Evolutionary conservation across 2,113 vertebrate genomes (phyloP).

Genomic region (Pteropus alecto): DNA sequence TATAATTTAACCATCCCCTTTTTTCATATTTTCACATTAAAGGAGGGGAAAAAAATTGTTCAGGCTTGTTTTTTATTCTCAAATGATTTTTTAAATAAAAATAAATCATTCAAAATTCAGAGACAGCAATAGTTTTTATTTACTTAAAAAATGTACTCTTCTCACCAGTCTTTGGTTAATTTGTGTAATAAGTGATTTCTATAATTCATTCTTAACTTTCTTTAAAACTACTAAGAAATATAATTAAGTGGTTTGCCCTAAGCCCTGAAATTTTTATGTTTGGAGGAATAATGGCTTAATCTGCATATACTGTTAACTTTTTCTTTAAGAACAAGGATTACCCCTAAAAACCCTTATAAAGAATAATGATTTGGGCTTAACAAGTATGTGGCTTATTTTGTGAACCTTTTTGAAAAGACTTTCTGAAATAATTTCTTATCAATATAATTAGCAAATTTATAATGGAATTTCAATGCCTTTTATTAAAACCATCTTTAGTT

Average conservation of each 20-base stretch:
- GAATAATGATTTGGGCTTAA: neutral
- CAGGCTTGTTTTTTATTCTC: neutral
- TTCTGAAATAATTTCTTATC: neutral
- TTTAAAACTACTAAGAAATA: neutral
- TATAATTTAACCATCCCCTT: neutral
- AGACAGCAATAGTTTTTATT: neutral
- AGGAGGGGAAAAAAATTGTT: neutral
- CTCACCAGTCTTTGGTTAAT: neutral
- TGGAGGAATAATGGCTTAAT: neutral
- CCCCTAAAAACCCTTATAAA: neutral
- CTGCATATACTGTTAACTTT: neutral
- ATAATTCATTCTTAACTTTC: neutral
- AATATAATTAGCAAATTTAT: neutral
- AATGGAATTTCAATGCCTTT: neutral
- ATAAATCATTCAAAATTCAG: conserved; percentile 10
- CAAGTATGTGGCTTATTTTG: neutral
- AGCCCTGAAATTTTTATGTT: neutral
- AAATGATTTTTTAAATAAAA: conserved; percentile 10
- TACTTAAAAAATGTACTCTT: neutral
- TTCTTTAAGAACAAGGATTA: neutral
- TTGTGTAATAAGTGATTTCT: neutral
- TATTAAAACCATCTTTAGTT: neutral
- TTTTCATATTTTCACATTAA: neutral
- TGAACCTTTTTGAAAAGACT: neutral
- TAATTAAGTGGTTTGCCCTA: neutral